These are phyloP conservation scores for Rhorus exstirpatorius DNA, from an alignment of 2,888 invertebrate genomes.

Conservation along the genomic window DNA sequence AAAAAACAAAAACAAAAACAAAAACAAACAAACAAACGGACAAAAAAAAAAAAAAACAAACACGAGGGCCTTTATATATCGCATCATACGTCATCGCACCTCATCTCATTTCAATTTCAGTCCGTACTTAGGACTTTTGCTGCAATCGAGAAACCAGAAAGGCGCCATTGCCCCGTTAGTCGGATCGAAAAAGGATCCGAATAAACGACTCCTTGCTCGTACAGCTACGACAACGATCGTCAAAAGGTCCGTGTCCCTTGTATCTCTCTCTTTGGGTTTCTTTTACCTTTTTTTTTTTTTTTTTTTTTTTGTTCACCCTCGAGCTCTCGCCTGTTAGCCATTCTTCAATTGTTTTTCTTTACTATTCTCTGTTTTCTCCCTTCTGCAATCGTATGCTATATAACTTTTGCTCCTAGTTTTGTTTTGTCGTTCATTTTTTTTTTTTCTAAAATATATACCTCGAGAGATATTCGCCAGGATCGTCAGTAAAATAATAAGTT, in stretches of 20 bases:
- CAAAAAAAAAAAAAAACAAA: background rate
- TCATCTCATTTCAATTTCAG: conserved; percentile 77
- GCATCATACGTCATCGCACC: conserved; percentile 64
- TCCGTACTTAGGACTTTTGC: conserved; percentile 82
- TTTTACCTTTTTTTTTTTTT: conserved; percentile 44
- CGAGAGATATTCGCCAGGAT: too few species aligned
- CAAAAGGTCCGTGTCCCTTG: conserved; percentile 81
- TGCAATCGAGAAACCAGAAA: conserved; percentile 82
- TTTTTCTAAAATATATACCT: background rate
- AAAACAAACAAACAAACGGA: background rate
- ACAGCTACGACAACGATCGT: conserved; percentile 80
- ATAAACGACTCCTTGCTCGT: conserved; percentile 81
- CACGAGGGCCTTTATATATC: too few species aligned
- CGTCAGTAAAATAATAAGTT: too few species aligned
- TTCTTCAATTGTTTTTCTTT: conserved; percentile 35
- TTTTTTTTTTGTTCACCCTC: conserved; percentile 61
- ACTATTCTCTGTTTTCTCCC: conserved; percentile 33
- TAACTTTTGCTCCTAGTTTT: conserved; percentile 44
- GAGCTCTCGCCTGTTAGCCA: conserved; percentile 58
- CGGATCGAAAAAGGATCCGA: conserved; percentile 81
- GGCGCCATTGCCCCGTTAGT: conserved; percentile 77
- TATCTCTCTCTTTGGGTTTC: conserved; percentile 55
- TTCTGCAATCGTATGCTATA: conserved; percentile 41
- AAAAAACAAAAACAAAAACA: background rate
- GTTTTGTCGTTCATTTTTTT: conserved; percentile 11